These are phyloP conservation scores for Bradypodion pumilum DNA, from an alignment of 2,797 vertebrate species.

Conservation along the genomic window DNA sequence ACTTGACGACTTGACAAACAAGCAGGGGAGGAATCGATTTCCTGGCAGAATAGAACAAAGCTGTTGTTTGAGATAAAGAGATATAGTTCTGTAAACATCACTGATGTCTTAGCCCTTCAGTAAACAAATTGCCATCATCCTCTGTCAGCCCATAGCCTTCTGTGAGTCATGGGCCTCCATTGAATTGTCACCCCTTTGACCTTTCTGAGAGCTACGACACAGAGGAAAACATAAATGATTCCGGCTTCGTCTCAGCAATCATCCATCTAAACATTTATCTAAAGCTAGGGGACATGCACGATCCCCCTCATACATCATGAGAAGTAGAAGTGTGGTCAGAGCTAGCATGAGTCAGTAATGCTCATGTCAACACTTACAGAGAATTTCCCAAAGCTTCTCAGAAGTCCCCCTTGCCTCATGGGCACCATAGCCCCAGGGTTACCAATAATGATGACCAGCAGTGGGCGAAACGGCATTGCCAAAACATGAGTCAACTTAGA, in stretches of 20 bases:
- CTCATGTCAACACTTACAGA: neutral
- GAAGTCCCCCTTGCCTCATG: no score
- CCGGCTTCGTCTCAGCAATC: neutral
- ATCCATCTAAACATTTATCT: neutral
- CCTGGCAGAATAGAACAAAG: neutral
- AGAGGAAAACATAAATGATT: neutral
- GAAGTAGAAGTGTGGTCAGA: neutral
- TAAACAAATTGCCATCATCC: conserved; percentile 42
- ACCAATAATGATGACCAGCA: no score
- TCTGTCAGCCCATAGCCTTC: conserved; percentile 9
- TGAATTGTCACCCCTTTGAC: conserved; percentile 16
- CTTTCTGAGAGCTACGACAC: neutral
- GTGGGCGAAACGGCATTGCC: neutral
- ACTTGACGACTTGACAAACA: no score
- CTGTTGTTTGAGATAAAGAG: neutral
- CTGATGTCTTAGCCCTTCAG: neutral
- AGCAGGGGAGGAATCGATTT: neutral
- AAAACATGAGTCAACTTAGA: neutral
- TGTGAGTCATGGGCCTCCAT: conserved; percentile 35
- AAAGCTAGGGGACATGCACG: neutral
- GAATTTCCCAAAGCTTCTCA: neutral
- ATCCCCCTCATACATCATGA: neutral
- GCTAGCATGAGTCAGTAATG: conserved; percentile 10
- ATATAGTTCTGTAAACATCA: neutral
- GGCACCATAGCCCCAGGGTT: neutral